Evolutionary conservation across 2,888 invertebrate species (phyloP), one percentile per base, ranked within the genome.

Genomic region (Platycheirus rosarum): DNA sequence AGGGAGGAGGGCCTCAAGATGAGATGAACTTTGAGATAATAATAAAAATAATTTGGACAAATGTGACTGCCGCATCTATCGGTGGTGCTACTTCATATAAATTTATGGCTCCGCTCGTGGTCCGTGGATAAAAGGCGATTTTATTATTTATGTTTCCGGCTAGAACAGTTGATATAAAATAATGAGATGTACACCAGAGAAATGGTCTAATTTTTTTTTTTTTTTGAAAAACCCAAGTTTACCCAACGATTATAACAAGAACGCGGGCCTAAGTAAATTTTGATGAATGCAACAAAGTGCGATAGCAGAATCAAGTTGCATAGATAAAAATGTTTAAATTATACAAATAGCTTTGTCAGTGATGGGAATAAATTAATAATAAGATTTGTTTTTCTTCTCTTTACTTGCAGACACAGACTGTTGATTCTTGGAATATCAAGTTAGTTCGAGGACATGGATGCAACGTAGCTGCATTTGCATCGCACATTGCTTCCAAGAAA

Each of bases 1-100:
- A 46, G 26, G 71, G 55, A 49, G 66, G 77, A 71, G 14, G 49
- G 49, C 11, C 71, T 73, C 82, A 44, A 77, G 76, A 82, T n/a
- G n/a, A n/a, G n/a, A n/a, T 82, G 82, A 82, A 82, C 82, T 82
- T 48, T 66, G 62, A 75, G 82, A 82, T 82, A 82, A 82, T 71
- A 80, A 73, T 68, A 75, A n/a, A n/a, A n/a, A 77, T 73, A 82
- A 82, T 77, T 82, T 82, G 77, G 77, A 82, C 71, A 77, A 82
- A 82, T 82, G 80, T 80, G 75, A 80, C 76, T 76, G 65, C 62
- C n/a, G 40, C 69, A 57, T 49, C 20, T 1, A 20, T 13, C 2
- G 9, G 1, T 29, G 60, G 60, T 60, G 29, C 26, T 60, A 57
- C 63, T 76, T 49, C 37, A 32, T 53, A 71, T 70, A 66, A 66